Evolutionary conservation across 2,113 vertebrate species (phyloP).

Genomic region (Ciconia maguari): DNA sequence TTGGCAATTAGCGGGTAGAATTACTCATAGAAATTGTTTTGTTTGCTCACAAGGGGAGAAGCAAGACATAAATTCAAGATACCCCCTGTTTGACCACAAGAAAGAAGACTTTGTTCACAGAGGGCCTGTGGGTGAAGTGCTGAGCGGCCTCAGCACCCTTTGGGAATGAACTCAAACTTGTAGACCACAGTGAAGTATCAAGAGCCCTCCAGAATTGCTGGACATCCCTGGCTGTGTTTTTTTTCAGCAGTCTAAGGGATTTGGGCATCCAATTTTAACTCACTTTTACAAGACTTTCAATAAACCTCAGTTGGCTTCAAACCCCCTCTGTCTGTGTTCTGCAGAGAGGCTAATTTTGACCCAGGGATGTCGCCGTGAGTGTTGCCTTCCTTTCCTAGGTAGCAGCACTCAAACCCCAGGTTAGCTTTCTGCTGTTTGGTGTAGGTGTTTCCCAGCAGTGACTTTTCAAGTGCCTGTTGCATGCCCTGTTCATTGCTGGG

Average conservation of each 20-base stretch:
- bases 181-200: background rate
- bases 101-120: background rate
- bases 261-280: background rate
- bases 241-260: background rate
- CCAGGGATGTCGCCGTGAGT: fast-evolving
- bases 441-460: background rate
- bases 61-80: conserved; percentile 37
- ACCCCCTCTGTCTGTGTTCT: background rate
- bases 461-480: background rate
- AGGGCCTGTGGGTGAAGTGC: background rate
- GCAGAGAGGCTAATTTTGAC: background rate
- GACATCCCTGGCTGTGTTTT: background rate
- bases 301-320: background rate
- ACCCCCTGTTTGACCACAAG: conserved; percentile 14
- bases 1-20: conserved; percentile 38
- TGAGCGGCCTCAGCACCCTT: background rate
- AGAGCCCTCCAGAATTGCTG: background rate
- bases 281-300: background rate
- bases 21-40: conserved; percentile 48
- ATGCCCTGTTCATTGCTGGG: background rate
- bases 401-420: background rate
- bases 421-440: background rate
- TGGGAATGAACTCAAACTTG: background rate
- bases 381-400: background rate
- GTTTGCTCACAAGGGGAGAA: conserved; percentile 30